These are phyloP conservation scores for Scomberomorus guttatus DNA, from an alignment of 2,797 vertebrate genomes.

Conservation along the genomic window DNA sequence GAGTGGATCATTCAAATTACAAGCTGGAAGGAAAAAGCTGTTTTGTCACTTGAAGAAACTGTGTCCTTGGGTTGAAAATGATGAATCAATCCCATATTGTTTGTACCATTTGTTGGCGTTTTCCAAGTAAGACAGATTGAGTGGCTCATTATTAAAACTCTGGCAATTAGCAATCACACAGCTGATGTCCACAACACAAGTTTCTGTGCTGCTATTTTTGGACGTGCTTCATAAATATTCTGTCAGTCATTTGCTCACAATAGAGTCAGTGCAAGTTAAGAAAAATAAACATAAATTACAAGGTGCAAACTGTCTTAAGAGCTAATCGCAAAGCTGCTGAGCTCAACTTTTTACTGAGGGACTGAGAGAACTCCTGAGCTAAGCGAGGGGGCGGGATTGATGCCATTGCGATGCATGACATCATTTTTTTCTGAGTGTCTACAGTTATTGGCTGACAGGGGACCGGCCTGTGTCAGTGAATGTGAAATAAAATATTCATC, in stretches of 20 bases:
- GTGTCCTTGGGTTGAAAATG: conserved; percentile 8
- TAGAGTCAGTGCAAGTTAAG: too few species aligned
- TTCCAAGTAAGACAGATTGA: conserved; percentile 16
- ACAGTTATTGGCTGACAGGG: too few species aligned
- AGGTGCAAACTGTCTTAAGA: not conserved
- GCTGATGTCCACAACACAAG: not conserved
- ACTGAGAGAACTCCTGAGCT: not conserved
- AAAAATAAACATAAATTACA: too few species aligned
- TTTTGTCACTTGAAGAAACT: not conserved
- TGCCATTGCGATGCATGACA: not conserved
- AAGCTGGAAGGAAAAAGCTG: conserved; percentile 13
- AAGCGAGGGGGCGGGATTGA: too few species aligned
- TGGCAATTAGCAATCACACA: conserved; percentile 32
- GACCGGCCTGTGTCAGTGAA: too few species aligned
- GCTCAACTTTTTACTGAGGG: not conserved
- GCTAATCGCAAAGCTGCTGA: not conserved
- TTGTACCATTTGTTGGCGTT: conserved; percentile 23
- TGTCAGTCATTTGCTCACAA: not conserved
- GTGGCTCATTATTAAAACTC: conserved; percentile 31
- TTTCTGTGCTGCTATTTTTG: not conserved
- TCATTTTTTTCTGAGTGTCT: not conserved
- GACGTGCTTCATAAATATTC: not conserved
- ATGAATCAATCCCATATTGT: conserved; percentile 26
- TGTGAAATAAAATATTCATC: too few species aligned
- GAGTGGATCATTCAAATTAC: not conserved